phyloP scores from a whole-genome alignment of 2,888 invertebrate genomes.

The Lasioglossum oenotherae region DNA sequence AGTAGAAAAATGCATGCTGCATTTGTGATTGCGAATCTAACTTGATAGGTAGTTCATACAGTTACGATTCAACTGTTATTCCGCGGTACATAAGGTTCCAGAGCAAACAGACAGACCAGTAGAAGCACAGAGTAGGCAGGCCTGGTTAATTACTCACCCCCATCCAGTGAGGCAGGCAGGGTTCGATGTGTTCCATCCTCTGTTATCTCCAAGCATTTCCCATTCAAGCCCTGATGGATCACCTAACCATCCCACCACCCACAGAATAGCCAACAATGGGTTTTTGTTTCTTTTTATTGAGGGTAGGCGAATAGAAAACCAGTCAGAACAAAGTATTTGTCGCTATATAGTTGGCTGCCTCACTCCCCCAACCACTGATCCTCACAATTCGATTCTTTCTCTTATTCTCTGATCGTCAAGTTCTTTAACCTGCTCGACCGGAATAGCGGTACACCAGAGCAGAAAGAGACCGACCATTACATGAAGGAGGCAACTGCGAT shows the following conservation, averaged over 20 bases:
- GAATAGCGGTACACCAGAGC: constrained; percentile 64
- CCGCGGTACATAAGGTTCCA: constrained; percentile 79
- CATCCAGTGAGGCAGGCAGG: constrained; percentile 79
- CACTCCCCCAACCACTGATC: constrained; percentile 43
- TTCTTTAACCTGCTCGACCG: constrained; percentile 74
- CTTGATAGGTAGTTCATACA: constrained; percentile 66
- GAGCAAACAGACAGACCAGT: constrained; percentile 76
- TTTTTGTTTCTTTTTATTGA: constrained; percentile 83
- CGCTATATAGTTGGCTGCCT: constrained; percentile 73
- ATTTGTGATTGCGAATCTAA: constrained; percentile 36
- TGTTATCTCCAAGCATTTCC: constrained; percentile 79
- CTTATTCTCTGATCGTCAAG: constrained; percentile 77
- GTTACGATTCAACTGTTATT: constrained; percentile 75
- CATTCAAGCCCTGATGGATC: constrained; percentile 82
- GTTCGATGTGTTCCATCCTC: constrained; percentile 74
- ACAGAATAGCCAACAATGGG: constrained; percentile 82
- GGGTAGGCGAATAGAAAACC: constrained; percentile 76
- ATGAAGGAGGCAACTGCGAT: constrained; percentile 50
- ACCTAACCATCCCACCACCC: constrained; percentile 81
- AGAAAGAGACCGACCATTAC: constrained; percentile 62
- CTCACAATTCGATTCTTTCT: constrained; percentile 77
- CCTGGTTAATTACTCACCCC: constrained; percentile 83
- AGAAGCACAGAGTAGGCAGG: constrained; percentile 71
- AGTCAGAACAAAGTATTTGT: constrained; percentile 78
- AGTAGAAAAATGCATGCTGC: constrained; percentile 7